Conservation (phyloP, 37 sponge, comb jelly and placozoan species). For the Mnemiopsis leidyi region DNA sequence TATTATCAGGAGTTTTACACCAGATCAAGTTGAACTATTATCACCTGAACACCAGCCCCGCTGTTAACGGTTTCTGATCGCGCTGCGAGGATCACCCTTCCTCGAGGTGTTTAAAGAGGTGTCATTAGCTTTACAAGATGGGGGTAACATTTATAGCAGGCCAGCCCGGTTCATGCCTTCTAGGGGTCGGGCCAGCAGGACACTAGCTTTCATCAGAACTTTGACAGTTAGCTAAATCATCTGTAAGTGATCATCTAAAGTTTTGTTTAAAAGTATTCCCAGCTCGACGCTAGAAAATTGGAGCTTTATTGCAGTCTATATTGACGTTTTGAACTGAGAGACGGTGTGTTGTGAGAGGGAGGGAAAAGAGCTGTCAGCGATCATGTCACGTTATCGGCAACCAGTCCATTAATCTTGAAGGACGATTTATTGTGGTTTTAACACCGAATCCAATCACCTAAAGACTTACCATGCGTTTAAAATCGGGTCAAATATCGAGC, state of each 20-base stretch:
- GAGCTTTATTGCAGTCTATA: too few species aligned
- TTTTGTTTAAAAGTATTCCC: too few species aligned
- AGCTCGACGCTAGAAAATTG: too few species aligned
- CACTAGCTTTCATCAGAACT: too few species aligned
- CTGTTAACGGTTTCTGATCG: not conserved
- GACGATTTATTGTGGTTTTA: not conserved
- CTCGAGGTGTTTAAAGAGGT: not conserved
- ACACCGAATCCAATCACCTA: not conserved
- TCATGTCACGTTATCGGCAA: not conserved
- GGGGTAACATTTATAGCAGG: too few species aligned
- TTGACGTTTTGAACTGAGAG: too few species aligned
- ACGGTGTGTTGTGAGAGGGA: too few species aligned
- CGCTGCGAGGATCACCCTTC: not conserved
- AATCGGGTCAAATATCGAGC: not conserved
- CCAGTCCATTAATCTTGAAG: not conserved
- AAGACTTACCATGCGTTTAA: not conserved
- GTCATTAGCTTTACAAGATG: not conserved
- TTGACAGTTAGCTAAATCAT: too few species aligned
- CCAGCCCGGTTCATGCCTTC: too few species aligned
- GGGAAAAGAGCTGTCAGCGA: not conserved
- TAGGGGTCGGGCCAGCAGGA: too few species aligned
- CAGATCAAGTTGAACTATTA: not conserved
- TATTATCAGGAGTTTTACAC: not conserved
- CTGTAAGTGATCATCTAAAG: too few species aligned
- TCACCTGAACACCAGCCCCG: not conserved